Evolutionary conservation across 2,888 invertebrate species (phyloP), one percentile per base, ranked within the genome.

Genomic region (Cordilura impudica): DNA sequence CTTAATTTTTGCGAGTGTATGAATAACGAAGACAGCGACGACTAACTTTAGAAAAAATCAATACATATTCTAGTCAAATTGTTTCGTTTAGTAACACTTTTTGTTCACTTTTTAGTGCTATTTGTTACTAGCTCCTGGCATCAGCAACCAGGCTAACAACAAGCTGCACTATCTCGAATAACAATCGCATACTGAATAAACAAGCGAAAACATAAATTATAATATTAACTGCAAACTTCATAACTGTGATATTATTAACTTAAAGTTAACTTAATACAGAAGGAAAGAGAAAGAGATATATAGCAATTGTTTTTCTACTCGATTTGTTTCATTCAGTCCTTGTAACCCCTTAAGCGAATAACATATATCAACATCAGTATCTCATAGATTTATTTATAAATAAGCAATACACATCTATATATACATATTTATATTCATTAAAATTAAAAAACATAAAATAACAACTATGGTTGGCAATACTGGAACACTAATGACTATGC

Each of bases 401-500:
- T n/a, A 49, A 8, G 16, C 8, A 8, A 49, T 19, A 49, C 45
- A 23, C 12, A n/a, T 23, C 4, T 51, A 51, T 23, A 56, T 31
- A 21, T 14, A 60, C 10, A 43, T 43, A 16, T 21, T 7, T 19
- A 45, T 54, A 63, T 29, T 39, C n/a, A 58, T 16, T 51, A 49
- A 65, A 58, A 49, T 76, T 35, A 49, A 78, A 23, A 71, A 35
- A 63, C 18, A 31, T 53, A 19, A 5, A 49, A 26, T 19, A 72
- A 54, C 39, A 58, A 82, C 82, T 84, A 95, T 95, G 95, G 95
- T 95, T 91, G 95, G 95, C 91, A 95, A 93, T 91, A 95, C 95
- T 91, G 95, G 94, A 90, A 95, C 95, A 89, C 93, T 95, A 94
- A 94, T 95, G 91, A 95, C 95, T 90, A 94, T 96, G 90, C 95